phyloP scores from a whole-genome alignment of 1,140 invertebrate species.

The Drosophila biarmipes region DNA sequence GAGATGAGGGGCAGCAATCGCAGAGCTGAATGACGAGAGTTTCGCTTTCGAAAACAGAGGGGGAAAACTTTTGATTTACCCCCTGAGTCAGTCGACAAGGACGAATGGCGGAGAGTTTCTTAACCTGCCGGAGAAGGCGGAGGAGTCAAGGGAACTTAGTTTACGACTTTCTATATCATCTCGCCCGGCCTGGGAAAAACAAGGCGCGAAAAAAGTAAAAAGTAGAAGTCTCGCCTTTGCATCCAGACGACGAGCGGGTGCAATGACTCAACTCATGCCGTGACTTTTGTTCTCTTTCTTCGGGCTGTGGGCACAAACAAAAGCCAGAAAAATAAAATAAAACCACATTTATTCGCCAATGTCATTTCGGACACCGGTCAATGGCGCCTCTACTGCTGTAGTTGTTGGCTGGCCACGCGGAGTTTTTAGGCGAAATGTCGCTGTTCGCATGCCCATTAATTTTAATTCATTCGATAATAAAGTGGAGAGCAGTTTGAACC shows the following conservation, averaged over 20 bases:
- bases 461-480: conserved; percentile 28
- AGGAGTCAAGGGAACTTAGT: conserved; percentile 24
- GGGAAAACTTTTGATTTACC: conserved; percentile 20
- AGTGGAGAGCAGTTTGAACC: neutral
- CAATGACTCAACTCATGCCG: conserved; percentile 79
- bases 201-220: conserved; percentile 45
- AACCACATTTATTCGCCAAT: conserved; percentile 56
- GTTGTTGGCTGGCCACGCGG: conserved; percentile 1
- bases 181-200: conserved; percentile 1
- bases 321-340: conserved; percentile 26
- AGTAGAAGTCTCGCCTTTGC: conserved; percentile 62
- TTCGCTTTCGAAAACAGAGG: conserved; percentile 11
- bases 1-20: conserved; percentile 10
- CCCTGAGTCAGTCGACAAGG: conserved; percentile 39
- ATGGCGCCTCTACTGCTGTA: conserved; percentile 39
- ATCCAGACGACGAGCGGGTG: conserved; percentile 50
- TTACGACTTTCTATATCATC: conserved; percentile 57
- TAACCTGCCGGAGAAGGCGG: conserved; percentile 25
- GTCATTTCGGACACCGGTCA: conserved; percentile 74
- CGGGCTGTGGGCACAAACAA: conserved; percentile 58
- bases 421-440: conserved; percentile 18
- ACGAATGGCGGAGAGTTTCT: conserved; percentile 44
- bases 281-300: conserved; percentile 82
- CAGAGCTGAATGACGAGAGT: conserved; percentile 16
- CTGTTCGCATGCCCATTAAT: conserved; percentile 21